phyloP scores from a whole-genome alignment of 2,113 vertebrate genomes.

The Platysternon megacephalum region DNA sequence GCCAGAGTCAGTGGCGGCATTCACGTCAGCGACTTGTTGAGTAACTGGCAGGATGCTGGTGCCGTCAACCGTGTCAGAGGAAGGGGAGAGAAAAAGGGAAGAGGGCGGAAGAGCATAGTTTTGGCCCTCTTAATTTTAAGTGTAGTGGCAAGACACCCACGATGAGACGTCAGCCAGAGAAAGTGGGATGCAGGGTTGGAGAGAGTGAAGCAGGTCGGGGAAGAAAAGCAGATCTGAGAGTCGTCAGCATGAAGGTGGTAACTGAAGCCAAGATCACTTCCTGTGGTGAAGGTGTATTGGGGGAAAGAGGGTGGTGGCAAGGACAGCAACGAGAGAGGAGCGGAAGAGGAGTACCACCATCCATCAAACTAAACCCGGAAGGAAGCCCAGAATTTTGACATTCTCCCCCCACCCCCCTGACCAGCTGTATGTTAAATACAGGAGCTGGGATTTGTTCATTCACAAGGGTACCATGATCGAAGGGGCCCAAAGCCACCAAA shows the following conservation, averaged over 20 bases:
- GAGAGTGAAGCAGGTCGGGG: background rate
- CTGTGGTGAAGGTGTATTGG: background rate
- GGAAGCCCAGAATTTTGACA: background rate
- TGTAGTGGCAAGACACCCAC: background rate
- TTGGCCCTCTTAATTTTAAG: background rate
- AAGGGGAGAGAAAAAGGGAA: background rate
- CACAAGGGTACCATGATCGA: background rate
- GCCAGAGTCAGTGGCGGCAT: background rate
- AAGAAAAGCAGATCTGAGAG: background rate
- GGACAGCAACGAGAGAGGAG: fast-evolving
- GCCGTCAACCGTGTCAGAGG: background rate
- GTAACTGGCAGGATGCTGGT: background rate
- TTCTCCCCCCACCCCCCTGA: too few relatives aligned
- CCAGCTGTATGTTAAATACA: background rate
- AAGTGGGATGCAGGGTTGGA: background rate
- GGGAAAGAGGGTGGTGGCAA: background rate
- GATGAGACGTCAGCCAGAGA: background rate
- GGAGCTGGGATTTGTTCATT: background rate
- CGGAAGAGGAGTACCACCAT: background rate
- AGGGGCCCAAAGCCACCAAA: background rate
- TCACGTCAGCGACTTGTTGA: background rate
- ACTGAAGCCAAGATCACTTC: background rate
- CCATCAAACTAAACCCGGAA: background rate
- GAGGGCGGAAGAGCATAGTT: background rate
- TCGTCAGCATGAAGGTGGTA: background rate